These are phyloP conservation scores for Lottia gigantea DNA, from an alignment of 2,888 invertebrate genomes.

Conservation along the genomic window DNA sequence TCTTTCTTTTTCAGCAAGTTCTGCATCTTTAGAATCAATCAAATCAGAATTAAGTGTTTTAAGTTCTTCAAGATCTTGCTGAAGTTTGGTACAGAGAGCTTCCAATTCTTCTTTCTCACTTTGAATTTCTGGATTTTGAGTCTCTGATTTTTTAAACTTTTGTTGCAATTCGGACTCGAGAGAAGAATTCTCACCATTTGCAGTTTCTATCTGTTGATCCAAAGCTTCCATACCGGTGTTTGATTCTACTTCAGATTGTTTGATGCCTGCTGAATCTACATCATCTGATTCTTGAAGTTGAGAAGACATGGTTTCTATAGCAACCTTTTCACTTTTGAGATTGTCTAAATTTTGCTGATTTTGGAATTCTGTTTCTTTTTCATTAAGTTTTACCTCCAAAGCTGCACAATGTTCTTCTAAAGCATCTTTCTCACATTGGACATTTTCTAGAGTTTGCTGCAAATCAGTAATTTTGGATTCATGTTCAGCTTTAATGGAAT, in stretches of 20 bases:
- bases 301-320: no score
- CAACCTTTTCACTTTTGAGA: no score
- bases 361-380: no score
- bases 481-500: constrained; percentile 3
- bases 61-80: constrained; percentile 11
- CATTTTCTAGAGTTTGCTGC: constrained; percentile 12
- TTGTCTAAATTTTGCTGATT: no score
- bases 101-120: constrained; percentile 23
- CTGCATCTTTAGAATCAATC: neutral
- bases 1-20: neutral
- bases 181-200: constrained; percentile 12
- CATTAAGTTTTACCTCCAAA: constrained; percentile 17
- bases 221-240: no score
- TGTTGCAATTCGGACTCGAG: constrained; percentile 19
- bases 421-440: no score
- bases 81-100: constrained; percentile 12
- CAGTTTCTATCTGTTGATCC: constrained; percentile 14
- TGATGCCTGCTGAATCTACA: no score
- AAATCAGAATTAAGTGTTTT: neutral
- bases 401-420: neutral
- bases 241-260: no score
- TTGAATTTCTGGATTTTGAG: constrained; percentile 15
- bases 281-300: no score
- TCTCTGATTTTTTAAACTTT: constrained; percentile 14
- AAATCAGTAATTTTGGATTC: constrained; percentile 21